These are phyloP conservation scores for Plagodis dolabraria DNA, from an alignment of 2,888 invertebrate genomes.

Conservation along the genomic window DNA sequence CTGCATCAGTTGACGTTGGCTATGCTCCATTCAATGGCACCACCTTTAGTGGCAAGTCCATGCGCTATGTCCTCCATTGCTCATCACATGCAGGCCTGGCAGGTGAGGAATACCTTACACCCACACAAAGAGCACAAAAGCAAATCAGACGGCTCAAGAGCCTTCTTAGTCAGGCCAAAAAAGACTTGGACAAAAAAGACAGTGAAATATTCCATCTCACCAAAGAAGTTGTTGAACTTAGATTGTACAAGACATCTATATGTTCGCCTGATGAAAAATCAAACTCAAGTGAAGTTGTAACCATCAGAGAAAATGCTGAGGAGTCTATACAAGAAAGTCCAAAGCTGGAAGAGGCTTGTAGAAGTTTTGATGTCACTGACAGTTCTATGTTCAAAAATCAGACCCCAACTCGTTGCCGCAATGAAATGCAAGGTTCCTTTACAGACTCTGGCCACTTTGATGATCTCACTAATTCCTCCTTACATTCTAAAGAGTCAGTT, in stretches of 20 bases:
- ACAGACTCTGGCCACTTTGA: conserved; percentile 95
- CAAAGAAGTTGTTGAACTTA: conserved; percentile 91
- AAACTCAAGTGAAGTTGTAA: conserved; percentile 90
- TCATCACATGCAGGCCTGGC: conserved; percentile 91
- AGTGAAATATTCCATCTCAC: conserved; percentile 91
- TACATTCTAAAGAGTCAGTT: conserved; percentile 91
- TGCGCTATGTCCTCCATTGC: conserved; percentile 94
- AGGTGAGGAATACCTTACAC: conserved; percentile 93
- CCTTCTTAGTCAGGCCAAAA: conserved; percentile 89
- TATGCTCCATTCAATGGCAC: conserved; percentile 91
- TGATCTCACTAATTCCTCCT: conserved; percentile 90
- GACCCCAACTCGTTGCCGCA: conserved; percentile 74
- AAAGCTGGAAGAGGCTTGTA: conserved; percentile 68
- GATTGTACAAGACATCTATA: conserved; percentile 91
- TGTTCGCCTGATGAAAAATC: conserved; percentile 92
- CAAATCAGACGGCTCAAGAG: conserved; percentile 91
- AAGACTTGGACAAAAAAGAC: conserved; percentile 92
- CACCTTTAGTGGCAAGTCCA: conserved; percentile 88
- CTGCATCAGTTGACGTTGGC: conserved; percentile 92
- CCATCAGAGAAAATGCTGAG: conserved; percentile 88
- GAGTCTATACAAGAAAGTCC: conserved; percentile 68
- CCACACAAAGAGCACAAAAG: conserved; percentile 93
- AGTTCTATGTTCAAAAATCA: conserved; percentile 77
- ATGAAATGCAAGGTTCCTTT: conserved; percentile 90
- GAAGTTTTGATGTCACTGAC: conserved; percentile 77